These are phyloP conservation scores for Oxytorus armatus DNA, from an alignment of 2,888 invertebrate genomes.

Conservation along the genomic window DNA sequence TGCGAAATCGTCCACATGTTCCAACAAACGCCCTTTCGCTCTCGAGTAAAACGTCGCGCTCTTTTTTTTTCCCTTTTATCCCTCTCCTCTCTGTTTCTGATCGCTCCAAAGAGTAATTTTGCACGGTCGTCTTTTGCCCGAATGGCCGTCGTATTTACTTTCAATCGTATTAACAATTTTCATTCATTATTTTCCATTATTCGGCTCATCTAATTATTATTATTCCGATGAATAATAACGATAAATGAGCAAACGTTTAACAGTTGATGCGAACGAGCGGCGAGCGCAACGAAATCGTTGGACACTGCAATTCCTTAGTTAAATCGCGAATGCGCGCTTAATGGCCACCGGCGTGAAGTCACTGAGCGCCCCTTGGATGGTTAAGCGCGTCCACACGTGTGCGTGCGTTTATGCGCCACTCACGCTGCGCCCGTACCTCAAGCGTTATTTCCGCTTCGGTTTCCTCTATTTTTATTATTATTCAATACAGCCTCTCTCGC, in stretches of 20 bases:
- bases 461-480: constrained; percentile 31
- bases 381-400: constrained; percentile 1
- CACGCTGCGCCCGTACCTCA: constrained; percentile 8
- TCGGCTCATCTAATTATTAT: too few relatives aligned
- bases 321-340: constrained; percentile 66
- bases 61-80: constrained; percentile 22
- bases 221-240: background rate
- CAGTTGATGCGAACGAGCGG: background rate
- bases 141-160: background rate
- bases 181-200: background rate
- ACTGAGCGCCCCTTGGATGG: constrained; percentile 40
- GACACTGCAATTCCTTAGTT: constrained; percentile 48
- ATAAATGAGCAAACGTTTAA: background rate
- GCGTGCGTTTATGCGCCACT: background rate
- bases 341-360: constrained; percentile 63
- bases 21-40: constrained; percentile 41
- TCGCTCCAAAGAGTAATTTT: background rate
- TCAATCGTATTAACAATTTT: background rate
- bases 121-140: too few relatives aligned
- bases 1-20: constrained; percentile 21
- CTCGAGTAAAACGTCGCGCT: constrained; percentile 16
- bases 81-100: background rate
- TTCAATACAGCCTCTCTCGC: background rate
- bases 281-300: constrained; percentile 24
- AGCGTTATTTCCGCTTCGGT: constrained; percentile 23